Base-by-base conservation (phyloP, 1,140 invertebrate species). In the Homarus americanus region DNA sequence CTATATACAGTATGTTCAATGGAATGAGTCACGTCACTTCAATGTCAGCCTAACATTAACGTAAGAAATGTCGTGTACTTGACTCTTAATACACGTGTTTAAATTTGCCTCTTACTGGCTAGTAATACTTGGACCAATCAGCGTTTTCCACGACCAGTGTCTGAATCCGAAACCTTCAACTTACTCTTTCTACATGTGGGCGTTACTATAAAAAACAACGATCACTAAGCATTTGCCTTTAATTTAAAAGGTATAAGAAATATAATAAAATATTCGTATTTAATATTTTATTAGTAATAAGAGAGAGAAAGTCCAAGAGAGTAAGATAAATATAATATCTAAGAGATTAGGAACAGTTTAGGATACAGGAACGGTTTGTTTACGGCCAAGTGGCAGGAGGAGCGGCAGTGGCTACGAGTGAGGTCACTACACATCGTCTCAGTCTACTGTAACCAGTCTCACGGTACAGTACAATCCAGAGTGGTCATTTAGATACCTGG, bases 91-190 rank as follows among this genome's bases (percentile, higher is more conserved):
- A 63, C 80, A 83, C 12, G 32, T 84, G 63, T 84, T 84, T 72
- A 41, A 84, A 84, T 15, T 36, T 20, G 41, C 24, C 41, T 41
- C 40, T 3, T 32, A 15, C 4, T 28, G 24, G 9, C 32, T 3
- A 24, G 10, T 3, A 4, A 0, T 5, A 38, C 36, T 0, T 36
- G 78, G 66, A 41, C 89, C 89, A 91, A 91, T 91, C 72, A 85
- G 3, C 15, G 44, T 78, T 44, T 38, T 91, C 82, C 89, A 91
- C 89, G 89, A 91, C 53, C 84, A 34, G 89, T 63, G 41, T 58
- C 40, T 85, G 82, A 66, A 78, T 91, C 84, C 89, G 40, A 85
- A 87, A 85, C 69, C 72, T 76, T 79, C 1, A 87, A 28, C 72
- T 36, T 58, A 41, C 36, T 24, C 44, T 44, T 69, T 24, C 5